These are phyloP conservation scores for Lytechinus pictus DNA, from an alignment of 35 echinoderm and acorn worm genomes.

Conservation along the genomic window DNA sequence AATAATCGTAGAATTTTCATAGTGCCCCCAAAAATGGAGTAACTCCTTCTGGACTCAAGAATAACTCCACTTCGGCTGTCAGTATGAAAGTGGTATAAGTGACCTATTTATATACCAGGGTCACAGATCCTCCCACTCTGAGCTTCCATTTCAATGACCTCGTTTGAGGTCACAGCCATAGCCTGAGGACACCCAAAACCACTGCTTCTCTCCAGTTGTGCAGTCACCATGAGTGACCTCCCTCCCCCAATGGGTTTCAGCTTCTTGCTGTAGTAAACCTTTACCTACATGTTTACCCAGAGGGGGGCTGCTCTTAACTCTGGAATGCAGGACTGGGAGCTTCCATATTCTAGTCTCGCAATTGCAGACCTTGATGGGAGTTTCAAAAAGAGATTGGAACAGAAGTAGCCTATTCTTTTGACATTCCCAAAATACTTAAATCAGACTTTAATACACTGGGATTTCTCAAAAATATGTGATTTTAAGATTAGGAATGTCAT, in stretches of 20 bases:
- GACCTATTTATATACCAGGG: conserved; percentile 9
- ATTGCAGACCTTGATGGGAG: neutral
- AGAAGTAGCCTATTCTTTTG: too few relatives aligned
- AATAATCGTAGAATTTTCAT: too few relatives aligned
- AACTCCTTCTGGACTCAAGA: too few relatives aligned
- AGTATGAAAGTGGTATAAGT: too few relatives aligned
- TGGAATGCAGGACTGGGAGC: neutral
- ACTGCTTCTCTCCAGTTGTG: neutral
- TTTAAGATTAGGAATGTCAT: too few relatives aligned
- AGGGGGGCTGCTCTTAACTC: neutral
- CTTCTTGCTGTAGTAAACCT: neutral
- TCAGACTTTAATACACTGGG: too few relatives aligned
- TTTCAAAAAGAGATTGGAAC: neutral
- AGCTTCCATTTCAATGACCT: neutral
- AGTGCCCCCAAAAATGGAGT: too few relatives aligned
- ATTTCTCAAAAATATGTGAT: too few relatives aligned
- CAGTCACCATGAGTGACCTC: neutral
- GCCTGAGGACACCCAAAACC: neutral
- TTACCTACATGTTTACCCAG: conserved; percentile 1
- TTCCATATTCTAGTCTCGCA: neutral
- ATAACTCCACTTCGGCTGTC: too few relatives aligned
- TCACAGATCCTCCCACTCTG: neutral
- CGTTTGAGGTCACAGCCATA: neutral
- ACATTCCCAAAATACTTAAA: neutral
- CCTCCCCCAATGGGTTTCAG: neutral